A percentile compares a stretch with the other conserved stretches of the same genome.
These are phyloP conservation scores for Desmophyllum pertusum DNA, from an alignment of 92 coral and sea anemone species.

Conservation along the genomic window DNA sequence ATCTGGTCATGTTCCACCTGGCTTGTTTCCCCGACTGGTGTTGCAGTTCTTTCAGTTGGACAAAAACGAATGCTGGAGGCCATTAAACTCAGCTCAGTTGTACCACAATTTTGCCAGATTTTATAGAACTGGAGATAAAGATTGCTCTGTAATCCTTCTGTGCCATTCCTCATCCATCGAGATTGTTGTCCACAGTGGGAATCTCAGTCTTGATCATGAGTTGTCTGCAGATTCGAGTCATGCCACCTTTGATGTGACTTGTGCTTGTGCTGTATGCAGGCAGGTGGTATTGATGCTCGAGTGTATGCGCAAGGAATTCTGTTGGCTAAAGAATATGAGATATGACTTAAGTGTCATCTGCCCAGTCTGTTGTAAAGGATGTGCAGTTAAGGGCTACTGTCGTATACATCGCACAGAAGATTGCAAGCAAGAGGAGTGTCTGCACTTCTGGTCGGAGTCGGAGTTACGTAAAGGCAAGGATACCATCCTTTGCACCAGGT, in stretches of 20 bases:
- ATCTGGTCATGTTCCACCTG: constrained; percentile 21
- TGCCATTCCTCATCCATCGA: background rate
- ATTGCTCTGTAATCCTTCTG: background rate
- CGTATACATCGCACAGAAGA: background rate
- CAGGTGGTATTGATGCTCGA: background rate
- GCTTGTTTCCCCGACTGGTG: constrained; percentile 37
- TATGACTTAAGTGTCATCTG: constrained; percentile 22
- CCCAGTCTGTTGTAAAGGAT: constrained; percentile 16
- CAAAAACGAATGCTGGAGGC: background rate
- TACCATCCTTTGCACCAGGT: background rate
- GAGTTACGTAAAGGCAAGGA: background rate
- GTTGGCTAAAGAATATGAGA: background rate
- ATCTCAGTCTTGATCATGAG: background rate
- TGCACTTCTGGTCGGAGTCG: background rate
- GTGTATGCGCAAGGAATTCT: background rate
- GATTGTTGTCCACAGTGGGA: background rate
- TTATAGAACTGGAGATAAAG: background rate
- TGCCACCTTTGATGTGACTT: background rate
- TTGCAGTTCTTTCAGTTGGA: constrained; percentile 27
- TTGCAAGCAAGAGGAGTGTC: background rate
- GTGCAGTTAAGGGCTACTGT: background rate
- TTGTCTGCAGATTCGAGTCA: background rate
- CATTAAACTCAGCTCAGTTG: background rate
- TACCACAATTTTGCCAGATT: background rate
- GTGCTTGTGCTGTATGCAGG: background rate